Conservation (phyloP, 2,797 vertebrate species). For the Microctenopoma stevenorrisi region DNA sequence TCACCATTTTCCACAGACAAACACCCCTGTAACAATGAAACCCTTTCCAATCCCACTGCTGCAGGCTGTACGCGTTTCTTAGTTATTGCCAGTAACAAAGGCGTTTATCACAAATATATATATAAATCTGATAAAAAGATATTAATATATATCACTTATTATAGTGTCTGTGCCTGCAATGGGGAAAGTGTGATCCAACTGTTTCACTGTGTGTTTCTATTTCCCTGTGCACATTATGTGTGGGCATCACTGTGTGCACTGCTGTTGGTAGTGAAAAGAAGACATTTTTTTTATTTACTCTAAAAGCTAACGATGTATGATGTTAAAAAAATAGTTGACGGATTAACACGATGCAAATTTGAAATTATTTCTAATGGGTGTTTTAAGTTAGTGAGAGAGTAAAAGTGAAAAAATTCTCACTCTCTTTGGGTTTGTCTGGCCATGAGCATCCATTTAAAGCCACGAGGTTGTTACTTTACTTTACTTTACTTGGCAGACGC, state of each 20-base stretch:
- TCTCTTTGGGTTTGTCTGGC: conserved; percentile 18
- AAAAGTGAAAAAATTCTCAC: conserved; percentile 13
- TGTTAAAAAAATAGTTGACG: conserved; percentile 1
- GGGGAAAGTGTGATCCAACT: conserved; percentile 61
- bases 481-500: too few species aligned
- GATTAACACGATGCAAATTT: background rate
- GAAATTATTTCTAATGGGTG: background rate
- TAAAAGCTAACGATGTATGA: conserved; percentile 20
- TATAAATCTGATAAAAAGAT: too few species aligned
- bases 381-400: background rate
- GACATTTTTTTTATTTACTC: conserved; percentile 44
- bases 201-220: conserved; percentile 63
- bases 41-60: conserved; percentile 10
- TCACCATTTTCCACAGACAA: conserved; percentile 21
- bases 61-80: conserved; percentile 1
- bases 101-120: conserved; percentile 10
- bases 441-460: conserved; percentile 44
- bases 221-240: conserved; percentile 68
- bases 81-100: background rate
- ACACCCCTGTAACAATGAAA: conserved; percentile 22
- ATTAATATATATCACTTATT: background rate
- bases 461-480: conserved; percentile 9
- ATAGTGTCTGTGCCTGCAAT: conserved; percentile 13
- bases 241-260: conserved; percentile 64
- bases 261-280: conserved; percentile 44